Conservation (phyloP, 1,140 invertebrate genomes). For the Laupala kohalensis region DNA sequence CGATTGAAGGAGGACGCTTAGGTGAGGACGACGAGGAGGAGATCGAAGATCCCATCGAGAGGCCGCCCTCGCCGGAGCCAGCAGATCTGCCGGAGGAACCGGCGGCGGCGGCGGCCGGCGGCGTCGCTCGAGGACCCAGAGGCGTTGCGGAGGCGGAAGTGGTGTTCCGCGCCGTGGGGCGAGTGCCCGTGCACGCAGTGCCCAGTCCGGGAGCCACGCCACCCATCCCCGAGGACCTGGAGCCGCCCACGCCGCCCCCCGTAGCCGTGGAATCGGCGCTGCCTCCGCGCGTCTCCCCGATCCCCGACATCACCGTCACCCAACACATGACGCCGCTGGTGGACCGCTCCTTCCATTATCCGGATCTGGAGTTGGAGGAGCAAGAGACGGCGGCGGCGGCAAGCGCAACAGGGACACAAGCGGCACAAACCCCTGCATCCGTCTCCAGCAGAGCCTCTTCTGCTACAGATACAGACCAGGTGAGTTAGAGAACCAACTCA, state of each 20-base stretch:
- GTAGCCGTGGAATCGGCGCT: background rate
- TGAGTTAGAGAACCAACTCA: too few species aligned
- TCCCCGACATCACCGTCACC: conserved; percentile 56
- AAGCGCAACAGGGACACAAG: conserved; percentile 29
- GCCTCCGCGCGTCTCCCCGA: conserved; percentile 25
- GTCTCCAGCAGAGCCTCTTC: conserved; percentile 44
- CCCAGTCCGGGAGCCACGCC: conserved; percentile 20
- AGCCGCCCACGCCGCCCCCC: conserved; percentile 47
- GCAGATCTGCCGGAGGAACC: conserved; percentile 32
- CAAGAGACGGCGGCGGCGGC: conserved; percentile 25
- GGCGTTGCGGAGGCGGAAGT: conserved; percentile 31
- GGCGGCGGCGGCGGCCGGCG: conserved; percentile 35
- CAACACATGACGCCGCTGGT: conserved; percentile 40
- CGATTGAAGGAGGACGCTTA: conserved; percentile 17
- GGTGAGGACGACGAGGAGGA: conserved; percentile 13
- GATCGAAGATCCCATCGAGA: conserved; percentile 33
- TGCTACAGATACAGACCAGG: conserved; percentile 39
- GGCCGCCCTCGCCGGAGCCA: conserved; percentile 36
- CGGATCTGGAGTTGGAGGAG: conserved; percentile 34
- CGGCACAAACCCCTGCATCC: conserved; percentile 42
- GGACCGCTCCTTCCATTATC: conserved; percentile 33
- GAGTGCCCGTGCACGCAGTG: conserved; percentile 27
- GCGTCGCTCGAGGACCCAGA: conserved; percentile 28
- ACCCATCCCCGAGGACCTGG: conserved; percentile 34
- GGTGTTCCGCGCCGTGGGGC: conserved; percentile 31